Conservation (phyloP, 37 sponge, comb jelly and placozoan genomes). For the Beroe forskalii region DNA sequence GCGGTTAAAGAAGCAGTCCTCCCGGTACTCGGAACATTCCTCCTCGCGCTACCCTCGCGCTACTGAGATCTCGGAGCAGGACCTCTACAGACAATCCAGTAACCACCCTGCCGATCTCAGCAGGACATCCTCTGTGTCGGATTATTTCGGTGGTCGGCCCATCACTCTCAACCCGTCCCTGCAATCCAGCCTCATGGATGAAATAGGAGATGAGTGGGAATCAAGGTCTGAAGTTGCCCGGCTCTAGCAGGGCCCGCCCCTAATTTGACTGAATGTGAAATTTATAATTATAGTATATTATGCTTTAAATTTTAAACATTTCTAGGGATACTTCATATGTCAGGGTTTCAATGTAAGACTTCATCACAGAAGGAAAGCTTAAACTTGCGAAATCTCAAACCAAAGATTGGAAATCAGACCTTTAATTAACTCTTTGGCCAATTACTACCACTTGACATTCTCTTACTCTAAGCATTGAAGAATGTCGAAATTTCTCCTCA, state of each 20-base stretch:
- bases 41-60: no score
- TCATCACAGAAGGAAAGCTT: background rate
- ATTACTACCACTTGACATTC: no score
- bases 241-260: background rate
- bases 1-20: no score
- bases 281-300: background rate
- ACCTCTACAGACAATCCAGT: background rate
- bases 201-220: slow-evolving; percentile 24
- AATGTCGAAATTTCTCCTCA: no score
- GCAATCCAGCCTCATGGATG: slow-evolving; percentile 15
- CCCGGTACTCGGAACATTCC: no score
- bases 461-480: no score
- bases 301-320: background rate
- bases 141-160: slow-evolving; percentile 18
- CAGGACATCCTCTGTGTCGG: slow-evolving; percentile 24
- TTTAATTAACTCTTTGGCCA: no score
- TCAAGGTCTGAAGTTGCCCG: background rate
- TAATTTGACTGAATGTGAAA: background rate
- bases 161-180: background rate
- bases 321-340: background rate
- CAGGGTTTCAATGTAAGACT: background rate
- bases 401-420: no score
- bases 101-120: background rate
- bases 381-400: background rate
- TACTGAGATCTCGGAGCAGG: slow-evolving; percentile 52